These are phyloP conservation scores for Ennomos fuscantarius DNA, from an alignment of 2,888 invertebrate species.

Conservation along the genomic window DNA sequence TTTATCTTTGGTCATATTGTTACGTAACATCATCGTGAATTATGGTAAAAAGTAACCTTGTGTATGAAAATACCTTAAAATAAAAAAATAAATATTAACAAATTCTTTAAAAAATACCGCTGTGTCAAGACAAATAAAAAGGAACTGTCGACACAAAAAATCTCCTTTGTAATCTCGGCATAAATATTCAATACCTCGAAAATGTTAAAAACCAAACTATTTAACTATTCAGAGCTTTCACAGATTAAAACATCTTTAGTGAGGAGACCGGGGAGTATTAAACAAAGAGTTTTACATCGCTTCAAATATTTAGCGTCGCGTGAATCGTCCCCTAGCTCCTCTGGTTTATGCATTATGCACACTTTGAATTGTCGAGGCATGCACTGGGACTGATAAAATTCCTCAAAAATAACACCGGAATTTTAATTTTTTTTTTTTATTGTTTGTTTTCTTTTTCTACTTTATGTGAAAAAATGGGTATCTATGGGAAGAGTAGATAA, in stretches of 20 bases:
- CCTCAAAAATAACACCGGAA: too few relatives aligned
- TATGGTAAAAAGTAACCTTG: too few relatives aligned
- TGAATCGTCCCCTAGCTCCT: conserved; percentile 3
- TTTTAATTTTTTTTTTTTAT: too few relatives aligned
- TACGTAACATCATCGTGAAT: too few relatives aligned
- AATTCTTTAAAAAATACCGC: too few relatives aligned
- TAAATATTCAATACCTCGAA: conserved; percentile 18
- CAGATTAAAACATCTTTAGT: conserved; percentile 34
- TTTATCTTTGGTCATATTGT: too few relatives aligned
- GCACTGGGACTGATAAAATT: too few relatives aligned
- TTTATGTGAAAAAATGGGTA: too few relatives aligned
- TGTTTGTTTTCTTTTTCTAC: too few relatives aligned
- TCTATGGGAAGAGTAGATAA: too few relatives aligned
- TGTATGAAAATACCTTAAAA: too few relatives aligned
- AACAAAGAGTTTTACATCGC: conserved; percentile 34
- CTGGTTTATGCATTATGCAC: conserved; percentile 7
- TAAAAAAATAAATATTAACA: too few relatives aligned
- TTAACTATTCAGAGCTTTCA: conserved; percentile 33
- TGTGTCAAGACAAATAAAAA: not conserved
- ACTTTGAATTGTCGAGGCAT: conserved; percentile 1
- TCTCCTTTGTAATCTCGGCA: not conserved
- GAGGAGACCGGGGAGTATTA: conserved; percentile 27
- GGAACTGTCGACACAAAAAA: not conserved
- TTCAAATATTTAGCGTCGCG: conserved; percentile 8
- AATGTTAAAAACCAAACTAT: conserved; percentile 22